Conservation (phyloP, 2,113 vertebrate genomes). For the Pomatostomus ruficeps region DNA sequence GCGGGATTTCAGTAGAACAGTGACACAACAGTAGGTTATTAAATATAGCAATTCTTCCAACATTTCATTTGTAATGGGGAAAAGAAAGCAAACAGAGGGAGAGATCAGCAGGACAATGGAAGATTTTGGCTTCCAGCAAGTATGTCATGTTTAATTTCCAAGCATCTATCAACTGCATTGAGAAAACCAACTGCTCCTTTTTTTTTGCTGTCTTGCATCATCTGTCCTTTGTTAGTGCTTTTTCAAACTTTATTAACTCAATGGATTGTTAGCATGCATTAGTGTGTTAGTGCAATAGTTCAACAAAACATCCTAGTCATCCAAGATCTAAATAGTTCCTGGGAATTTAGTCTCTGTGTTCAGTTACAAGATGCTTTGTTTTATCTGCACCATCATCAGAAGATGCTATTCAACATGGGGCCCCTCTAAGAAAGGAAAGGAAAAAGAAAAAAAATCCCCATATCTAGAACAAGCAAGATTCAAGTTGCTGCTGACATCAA, state of each 20-base stretch:
- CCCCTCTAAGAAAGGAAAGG: not conserved
- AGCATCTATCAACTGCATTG: not conserved
- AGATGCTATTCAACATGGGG: not conserved
- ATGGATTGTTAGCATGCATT: not conserved
- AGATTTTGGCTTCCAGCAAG: not conserved
- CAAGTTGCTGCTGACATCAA: not conserved
- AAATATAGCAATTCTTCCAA: not conserved
- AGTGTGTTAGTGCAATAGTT: not conserved
- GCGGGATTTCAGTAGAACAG: not conserved
- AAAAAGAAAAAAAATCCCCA: not conserved
- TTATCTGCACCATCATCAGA: not conserved
- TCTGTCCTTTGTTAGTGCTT: not conserved
- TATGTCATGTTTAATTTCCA: not conserved
- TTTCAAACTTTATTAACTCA: constrained; percentile 1
- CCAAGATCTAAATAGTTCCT: not conserved
- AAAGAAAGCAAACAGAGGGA: not conserved
- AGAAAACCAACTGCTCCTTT: not conserved
- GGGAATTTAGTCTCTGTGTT: not conserved
- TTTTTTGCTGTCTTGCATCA: not conserved
- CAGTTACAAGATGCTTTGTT: not conserved
- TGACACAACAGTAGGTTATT: not conserved
- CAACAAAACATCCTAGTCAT: not conserved
- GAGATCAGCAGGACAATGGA: not conserved
- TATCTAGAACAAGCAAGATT: not conserved
- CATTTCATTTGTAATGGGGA: not conserved